Evolutionary conservation across 2,113 vertebrate species (phyloP).

Genomic region (Periophthalmodon schlosseri): DNA sequence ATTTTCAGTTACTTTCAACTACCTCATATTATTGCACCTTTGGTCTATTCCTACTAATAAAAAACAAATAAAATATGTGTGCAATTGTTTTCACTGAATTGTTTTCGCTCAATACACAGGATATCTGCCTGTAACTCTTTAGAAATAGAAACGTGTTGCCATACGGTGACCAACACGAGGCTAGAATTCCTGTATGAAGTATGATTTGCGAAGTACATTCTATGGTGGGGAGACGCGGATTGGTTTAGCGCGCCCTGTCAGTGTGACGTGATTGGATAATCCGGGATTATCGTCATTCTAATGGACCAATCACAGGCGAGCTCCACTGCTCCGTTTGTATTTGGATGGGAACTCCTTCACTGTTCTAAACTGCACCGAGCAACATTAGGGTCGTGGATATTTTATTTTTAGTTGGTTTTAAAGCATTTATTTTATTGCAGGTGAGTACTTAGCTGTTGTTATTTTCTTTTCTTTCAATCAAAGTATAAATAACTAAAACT

Average conservation of each 20-base stretch:
- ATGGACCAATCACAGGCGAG: conserved; percentile 43
- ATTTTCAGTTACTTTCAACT: not conserved
- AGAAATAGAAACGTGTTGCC: not conserved
- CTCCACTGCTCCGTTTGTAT: conserved; percentile 46
- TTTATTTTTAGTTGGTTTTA: conserved; percentile 12
- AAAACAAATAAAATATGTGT: not conserved
- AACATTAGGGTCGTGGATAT: conserved; percentile 43
- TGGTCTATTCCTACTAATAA: not conserved
- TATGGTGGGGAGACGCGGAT: not conserved
- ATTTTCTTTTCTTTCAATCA: not conserved
- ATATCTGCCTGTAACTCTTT: not conserved
- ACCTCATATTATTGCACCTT: conserved; percentile 4
- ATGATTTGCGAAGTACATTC: not conserved
- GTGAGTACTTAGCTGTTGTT: conserved; percentile 27
- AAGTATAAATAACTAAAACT: not conserved
- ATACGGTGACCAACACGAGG: not conserved
- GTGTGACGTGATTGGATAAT: conserved; percentile 43
- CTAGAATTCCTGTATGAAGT: not conserved
- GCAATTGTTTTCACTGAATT: not conserved
- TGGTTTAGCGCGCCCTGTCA: not conserved
- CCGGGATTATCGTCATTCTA: not conserved
- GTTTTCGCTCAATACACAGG: not conserved
- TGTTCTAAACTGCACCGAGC: conserved; percentile 18
- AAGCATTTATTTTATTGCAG: conserved; percentile 7
- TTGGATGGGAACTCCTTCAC: conserved; percentile 43